phyloP scores from a whole-genome alignment of 1,140 invertebrate genomes.

The Apis laboriosa region DNA sequence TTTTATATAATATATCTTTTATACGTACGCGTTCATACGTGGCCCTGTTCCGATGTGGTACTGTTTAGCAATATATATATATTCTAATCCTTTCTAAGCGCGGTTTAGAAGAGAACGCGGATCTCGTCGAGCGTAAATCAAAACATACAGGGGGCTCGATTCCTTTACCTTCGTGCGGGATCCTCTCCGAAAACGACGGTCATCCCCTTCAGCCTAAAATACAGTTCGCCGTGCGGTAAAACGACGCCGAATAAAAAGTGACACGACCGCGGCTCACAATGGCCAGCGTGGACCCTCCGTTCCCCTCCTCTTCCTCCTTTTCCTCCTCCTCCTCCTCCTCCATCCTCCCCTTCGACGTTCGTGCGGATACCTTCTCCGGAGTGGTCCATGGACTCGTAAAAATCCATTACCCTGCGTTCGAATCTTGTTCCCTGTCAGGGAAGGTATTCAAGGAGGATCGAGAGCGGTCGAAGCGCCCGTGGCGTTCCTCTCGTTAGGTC shows the following conservation, averaged over 20 bases:
- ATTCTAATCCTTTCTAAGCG: too few species aligned
- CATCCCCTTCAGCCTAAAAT: constrained; percentile 8
- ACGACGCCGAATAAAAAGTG: constrained; percentile 45
- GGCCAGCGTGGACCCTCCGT: background rate
- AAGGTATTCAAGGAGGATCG: constrained; percentile 52
- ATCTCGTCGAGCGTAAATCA: background rate
- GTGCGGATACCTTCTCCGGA: background rate
- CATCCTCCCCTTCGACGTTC: too few species aligned
- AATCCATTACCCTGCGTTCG: constrained; percentile 59
- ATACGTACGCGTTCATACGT: background rate
- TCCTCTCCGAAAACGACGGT: too few species aligned
- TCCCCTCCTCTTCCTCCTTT: background rate
- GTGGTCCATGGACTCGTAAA: constrained; percentile 48
- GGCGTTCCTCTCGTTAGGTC: constrained; percentile 59
- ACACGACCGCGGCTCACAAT: constrained; percentile 28
- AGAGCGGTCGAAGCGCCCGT: constrained; percentile 54
- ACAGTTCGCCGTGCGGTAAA: background rate
- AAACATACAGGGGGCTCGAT: background rate
- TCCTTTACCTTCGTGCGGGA: too few species aligned
- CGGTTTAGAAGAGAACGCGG: background rate
- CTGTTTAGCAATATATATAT: background rate
- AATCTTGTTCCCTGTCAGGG: constrained; percentile 58
- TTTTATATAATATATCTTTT: background rate
- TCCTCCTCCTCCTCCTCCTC: too few species aligned
- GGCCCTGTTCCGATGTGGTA: background rate